Conservation (phyloP, 2,797 vertebrate species). For the Nyctalus aviator region DNA sequence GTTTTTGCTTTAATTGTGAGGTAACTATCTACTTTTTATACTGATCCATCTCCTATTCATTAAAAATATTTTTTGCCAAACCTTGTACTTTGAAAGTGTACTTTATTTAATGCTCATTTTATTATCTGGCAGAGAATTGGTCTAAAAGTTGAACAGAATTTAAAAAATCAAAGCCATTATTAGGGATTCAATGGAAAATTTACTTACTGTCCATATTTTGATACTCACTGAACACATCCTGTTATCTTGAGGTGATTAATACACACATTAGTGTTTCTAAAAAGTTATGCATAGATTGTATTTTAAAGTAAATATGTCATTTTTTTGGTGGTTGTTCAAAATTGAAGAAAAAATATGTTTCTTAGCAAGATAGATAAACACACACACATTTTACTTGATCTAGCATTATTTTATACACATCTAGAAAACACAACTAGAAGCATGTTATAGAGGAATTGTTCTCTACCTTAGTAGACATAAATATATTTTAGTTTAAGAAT, state of each 20-base stretch:
- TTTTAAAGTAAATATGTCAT: neutral
- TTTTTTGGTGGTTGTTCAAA: neutral
- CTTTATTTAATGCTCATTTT: slow-evolving; percentile 16
- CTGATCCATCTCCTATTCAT: neutral
- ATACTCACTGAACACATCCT: neutral
- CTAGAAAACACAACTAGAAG: neutral
- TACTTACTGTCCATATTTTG: neutral
- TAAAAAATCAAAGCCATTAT: neutral
- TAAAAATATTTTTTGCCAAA: slow-evolving; percentile 29
- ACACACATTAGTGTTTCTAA: slow-evolving; percentile 2
- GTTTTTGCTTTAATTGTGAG: slow-evolving; percentile 1
- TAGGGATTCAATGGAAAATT: neutral
- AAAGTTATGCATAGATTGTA: neutral
- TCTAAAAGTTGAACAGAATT: slow-evolving; percentile 32
- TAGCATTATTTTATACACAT: slow-evolving; percentile 1
- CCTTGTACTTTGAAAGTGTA: neutral
- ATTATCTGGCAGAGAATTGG: neutral
- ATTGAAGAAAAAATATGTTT: slow-evolving; percentile 55
- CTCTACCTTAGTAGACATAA: neutral
- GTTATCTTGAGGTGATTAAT: neutral
- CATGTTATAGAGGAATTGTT: neutral
- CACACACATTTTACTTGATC: neutral
- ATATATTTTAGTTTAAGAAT: slow-evolving; percentile 4
- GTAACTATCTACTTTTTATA: slow-evolving; percentile 4
- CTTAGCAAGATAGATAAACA: neutral